Evolutionary conservation across 2,113 vertebrate species (phyloP), one percentile per base, ranked within the genome.

Genomic region (Nesospiza acunhae): DNA sequence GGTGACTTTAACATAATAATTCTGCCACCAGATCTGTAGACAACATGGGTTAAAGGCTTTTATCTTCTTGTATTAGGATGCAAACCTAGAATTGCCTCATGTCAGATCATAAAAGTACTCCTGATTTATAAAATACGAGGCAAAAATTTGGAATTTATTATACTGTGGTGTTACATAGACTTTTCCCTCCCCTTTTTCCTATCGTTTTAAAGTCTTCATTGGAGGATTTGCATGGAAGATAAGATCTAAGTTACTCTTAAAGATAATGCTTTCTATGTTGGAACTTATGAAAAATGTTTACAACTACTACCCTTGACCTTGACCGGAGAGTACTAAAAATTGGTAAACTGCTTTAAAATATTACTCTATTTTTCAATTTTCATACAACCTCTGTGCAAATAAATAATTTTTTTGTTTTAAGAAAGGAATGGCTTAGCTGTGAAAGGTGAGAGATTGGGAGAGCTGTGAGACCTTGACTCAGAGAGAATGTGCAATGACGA

Each of bases 401-500:
- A 62, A 53, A 62, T 27, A 39, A 16, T 20, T 35, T 31, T n/a
- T 44, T 49, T 59, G 7, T 46, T 75, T 55, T 7, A 3, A 24
- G 2, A 7, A 27, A 59, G 15, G 3, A 74, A 66, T 63, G 53
- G 28, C 20, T 8, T 41, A 49, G 11, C 21, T 84, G 21, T 68
- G 56, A 74, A 84, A 67, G 4, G 6, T 30, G 39, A 56, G 15
- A 35, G n/a, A 33, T 3, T 52, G 35, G 16, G 50, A 67, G 69
- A 78, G 18, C 30, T 2, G 3, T 11, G 31, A 62, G 22, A 35
- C 22, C 46, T 63, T 58, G 31, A n/a, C 23, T 82, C 6, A 1
- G 33, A 72, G 42, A 75, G 52, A 55, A 73, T 24, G 20, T 31
- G 52, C 0, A 0, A 30, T 39, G 44, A 16, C 0, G 1, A 41